These are phyloP conservation scores for Arrhamphus sclerolepis DNA, from an alignment of 2,797 vertebrate species.

Conservation along the genomic window DNA sequence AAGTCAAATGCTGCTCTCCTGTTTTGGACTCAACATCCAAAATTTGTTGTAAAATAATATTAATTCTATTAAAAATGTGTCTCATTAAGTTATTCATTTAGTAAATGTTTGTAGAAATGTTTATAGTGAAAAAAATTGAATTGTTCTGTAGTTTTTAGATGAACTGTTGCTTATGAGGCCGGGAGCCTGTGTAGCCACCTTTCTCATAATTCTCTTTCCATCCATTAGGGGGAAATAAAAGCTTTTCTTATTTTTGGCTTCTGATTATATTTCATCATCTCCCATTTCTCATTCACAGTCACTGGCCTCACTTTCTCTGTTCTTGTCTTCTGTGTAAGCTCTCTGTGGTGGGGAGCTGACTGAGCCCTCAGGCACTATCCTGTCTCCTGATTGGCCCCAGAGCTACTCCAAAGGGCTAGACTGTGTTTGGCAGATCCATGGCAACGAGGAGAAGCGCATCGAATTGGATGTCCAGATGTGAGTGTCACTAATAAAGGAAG, in stretches of 20 bases:
- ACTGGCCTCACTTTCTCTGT: slow-evolving; percentile 19
- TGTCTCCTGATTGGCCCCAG: slow-evolving; percentile 94
- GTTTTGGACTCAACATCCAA: too few species aligned
- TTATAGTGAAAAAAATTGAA: neutral
- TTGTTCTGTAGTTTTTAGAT: neutral
- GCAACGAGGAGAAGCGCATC: slow-evolving; percentile 90
- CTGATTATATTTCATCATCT: slow-evolving; percentile 13
- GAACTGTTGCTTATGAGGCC: neutral
- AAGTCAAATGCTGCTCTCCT: too few species aligned
- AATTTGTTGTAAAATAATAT: too few species aligned
- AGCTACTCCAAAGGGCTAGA: slow-evolving; percentile 91
- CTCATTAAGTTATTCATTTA: too few species aligned
- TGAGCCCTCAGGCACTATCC: slow-evolving; percentile 85
- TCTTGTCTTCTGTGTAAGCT: slow-evolving; percentile 69
- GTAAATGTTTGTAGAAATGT: neutral
- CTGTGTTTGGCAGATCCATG: slow-evolving; percentile 92
- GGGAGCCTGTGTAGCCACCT: neutral
- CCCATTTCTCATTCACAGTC: slow-evolving; percentile 3
- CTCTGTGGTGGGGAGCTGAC: slow-evolving; percentile 90
- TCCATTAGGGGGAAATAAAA: too few species aligned
- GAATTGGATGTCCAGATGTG: slow-evolving; percentile 93
- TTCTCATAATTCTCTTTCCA: neutral
- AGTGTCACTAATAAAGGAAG: slow-evolving; percentile 38
- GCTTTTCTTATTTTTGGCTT: neutral
- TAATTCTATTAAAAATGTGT: too few species aligned